Evolutionary conservation across 2,888 invertebrate genomes (phyloP), one percentile per base, ranked within the genome.

Genomic region (Lithophane ornitopus): DNA sequence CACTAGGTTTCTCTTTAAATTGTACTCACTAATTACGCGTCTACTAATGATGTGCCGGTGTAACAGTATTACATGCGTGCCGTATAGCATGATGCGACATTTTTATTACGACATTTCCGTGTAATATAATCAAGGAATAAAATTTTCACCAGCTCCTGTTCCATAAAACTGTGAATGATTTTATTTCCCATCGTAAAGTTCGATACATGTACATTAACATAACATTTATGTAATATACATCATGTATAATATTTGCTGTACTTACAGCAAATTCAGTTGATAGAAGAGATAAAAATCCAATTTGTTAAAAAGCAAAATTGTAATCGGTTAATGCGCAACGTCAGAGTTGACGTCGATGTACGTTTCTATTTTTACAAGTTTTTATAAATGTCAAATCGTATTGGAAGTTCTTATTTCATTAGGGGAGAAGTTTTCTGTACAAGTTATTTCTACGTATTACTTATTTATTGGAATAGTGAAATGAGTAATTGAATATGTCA

Each of bases 131-230:
- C 16, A 56, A 41, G 62, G 58, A 78, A 81, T 79, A 80, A 71
- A 77, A 70, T 61, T 56, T 77, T 70, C 77, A 70, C 39, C 58
- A 72, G 71, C 70, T 68, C 69, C 71, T 34, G 34, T 39, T 58
- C 76, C 70, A 79, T 82, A 83, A 87, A 81, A 76, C 41, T 67
- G 67, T 65, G 68, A 85, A 86, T 70, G 79, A 79, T 76, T 86
- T 80, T 78, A 87, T 82, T 85, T 59, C 39, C 74, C 68, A 76
- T 81, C 79, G 78, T 87, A 84, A 82, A 87, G 28, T 87, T 87
- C 77, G 75, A 77, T 74, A 74, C 49, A 72, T 63, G 34, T 56
- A 59, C 46, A 81, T 82, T 70, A 76, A 81, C 52, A 59, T 58
- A 75, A n/a, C 14, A 61, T 52, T 26, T 39, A n/a, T 49, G 2